Base-by-base conservation (phyloP, 2,888 invertebrate species). In the Matsumyia berberina region DNA sequence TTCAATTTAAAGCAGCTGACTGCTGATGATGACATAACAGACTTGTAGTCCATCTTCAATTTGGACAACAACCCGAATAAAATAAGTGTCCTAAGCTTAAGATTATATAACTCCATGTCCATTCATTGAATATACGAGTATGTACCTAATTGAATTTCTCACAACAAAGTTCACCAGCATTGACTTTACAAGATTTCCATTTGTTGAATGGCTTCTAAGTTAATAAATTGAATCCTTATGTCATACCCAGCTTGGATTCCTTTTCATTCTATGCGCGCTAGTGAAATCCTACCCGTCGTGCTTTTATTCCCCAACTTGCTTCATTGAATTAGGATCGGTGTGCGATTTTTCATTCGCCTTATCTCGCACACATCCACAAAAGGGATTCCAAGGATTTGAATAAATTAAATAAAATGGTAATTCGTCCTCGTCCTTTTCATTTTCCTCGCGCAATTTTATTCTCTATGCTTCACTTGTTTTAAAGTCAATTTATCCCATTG, bases 401-500 rank as follows among this genome's bases (percentile, higher is more conserved):
- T 46, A 49, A 37, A 66, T 66, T 66, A 66, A 49, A 66, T 51
- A 19, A 6, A 42, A 46, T 46, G 29, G 44, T 44, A 17, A 46
- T 44, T 46, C 19, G 12, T 2, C 5, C 9, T 17, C 8, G 29
- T n/a, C 29, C 2, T 24, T 0, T 39, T 57, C 57, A 7, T 4
- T 19, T 24, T 58, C n/a, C 2, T n/a, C 3, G 17, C 5, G 2
- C 17, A 8, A 7, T 12, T 39, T 7, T 17, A 33, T 6, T 33
- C 15, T 9, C 17, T 7, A 1, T 0, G 12, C 9, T 17, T 6
- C 19, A 7, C 57, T 35, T 39, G 12, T 3, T 42, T 44, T 15
- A n/a, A 60, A 60, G 31, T 60, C 44, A 44, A 60, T 60, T 57
- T 29, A 60, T 12, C 42, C 15, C 8, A 24, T 1, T 24, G 24